Evolutionary conservation across 2,888 invertebrate species (phyloP).

Genomic region (Hartigia nigra): DNA sequence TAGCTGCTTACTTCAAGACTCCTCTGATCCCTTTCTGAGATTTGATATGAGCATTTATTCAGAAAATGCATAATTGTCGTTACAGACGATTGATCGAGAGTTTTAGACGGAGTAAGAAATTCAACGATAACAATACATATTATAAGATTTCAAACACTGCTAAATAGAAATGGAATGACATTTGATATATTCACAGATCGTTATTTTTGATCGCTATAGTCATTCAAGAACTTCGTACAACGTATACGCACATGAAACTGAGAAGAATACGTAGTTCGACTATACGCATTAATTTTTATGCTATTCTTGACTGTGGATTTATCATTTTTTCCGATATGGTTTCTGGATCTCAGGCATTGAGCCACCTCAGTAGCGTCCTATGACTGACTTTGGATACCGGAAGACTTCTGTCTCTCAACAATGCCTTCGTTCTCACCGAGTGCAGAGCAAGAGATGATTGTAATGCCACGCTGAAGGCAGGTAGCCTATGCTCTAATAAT

Average conservation of each 20-base stretch:
- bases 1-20: not conserved
- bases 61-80: not conserved
- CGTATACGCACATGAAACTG: not conserved
- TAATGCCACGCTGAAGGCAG: not conserved
- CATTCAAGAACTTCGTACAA: not conserved
- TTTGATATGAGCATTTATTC: not conserved
- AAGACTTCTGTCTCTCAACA: not conserved
- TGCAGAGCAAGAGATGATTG: not conserved
- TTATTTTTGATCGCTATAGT: not conserved
- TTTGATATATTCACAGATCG: not conserved
- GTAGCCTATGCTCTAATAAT: slow-evolving; percentile 17
- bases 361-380: not conserved
- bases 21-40: not conserved
- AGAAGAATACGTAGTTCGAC: not conserved
- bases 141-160: not conserved
- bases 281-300: not conserved
- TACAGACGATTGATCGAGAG: not conserved
- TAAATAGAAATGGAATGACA: not conserved
- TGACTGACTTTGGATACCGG: not conserved
- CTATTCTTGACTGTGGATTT: too few species aligned
- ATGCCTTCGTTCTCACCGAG: not conserved
- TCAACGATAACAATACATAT: not conserved
- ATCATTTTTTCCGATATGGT: too few species aligned
- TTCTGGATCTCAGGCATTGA: too few species aligned
- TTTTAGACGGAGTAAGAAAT: not conserved